Base-by-base conservation (phyloP, 1,140 invertebrate species). In the Heterodera schachtii region DNA sequence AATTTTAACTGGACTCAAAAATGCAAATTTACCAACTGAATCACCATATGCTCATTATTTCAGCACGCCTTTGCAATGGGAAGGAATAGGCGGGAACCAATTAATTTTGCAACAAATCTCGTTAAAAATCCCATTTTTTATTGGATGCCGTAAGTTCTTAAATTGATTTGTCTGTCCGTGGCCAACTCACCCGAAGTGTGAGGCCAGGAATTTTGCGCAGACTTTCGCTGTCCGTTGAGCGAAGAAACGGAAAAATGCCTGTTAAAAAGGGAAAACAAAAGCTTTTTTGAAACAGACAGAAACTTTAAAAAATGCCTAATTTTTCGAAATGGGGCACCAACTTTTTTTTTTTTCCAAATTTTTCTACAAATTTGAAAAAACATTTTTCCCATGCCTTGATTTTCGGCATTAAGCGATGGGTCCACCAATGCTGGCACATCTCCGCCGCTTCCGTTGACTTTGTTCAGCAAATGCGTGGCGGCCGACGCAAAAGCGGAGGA, bases 171-270 rank as follows among this genome's bases (percentile, higher is more conserved):
- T 31, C 31, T 43, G n/a, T 46, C 2, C 21, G 31, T 16, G 13
- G 0, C n/a, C 41, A 70, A n/a, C 49, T 4, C 19, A 78, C 77
- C n/a, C 71, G 66, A 13, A 80, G 19, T 19, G 71, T 80, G 1
- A 80, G 60, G 47, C 49, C 44, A n/a, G 79, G 69, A 49, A 80
- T 80, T 57, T 73, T 80, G 3, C 41, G 7, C 16, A 64, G 21
- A 46, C 21, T 69, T 31, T 31, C 67, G 41, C 44, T 46, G 21
- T 64, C 67, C 21, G 49, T 57, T 3, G 79, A 80, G 6, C 69
- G 57, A 4, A 80, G 69, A 21, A 80, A 70, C n/a, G 79, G 67
- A n/a, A 73, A 80, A n/a, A 11, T 44, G n/a, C 46, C 79, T 80
- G 21, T 67, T 31, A 31, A 31, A 31, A 78, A 64, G 46, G 46